A percentile compares a stretch with the other conserved stretches of the same genome.
Conservation (phyloP, 2,888 invertebrate genomes). For the Macaria liturata region DNA sequence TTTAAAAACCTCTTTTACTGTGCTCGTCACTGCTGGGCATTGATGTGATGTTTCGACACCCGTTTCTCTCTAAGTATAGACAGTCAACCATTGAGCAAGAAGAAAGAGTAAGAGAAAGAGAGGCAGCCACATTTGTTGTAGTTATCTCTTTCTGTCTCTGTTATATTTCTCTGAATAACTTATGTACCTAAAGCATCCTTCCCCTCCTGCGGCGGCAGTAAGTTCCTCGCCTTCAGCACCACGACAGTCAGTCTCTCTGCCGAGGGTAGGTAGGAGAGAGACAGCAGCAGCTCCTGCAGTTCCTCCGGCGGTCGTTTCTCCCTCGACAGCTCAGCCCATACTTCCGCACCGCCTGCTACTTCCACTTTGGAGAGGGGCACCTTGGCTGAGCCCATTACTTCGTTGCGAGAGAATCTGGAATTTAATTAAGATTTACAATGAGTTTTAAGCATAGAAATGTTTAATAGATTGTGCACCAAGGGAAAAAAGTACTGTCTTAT, state of each 20-base stretch:
- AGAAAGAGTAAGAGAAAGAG: too few relatives aligned
- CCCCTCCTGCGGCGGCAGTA: slow-evolving; percentile 87
- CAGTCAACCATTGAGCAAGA: too few relatives aligned
- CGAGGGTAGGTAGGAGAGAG: slow-evolving; percentile 93
- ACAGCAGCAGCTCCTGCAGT: slow-evolving; percentile 91
- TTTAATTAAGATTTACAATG: too few relatives aligned
- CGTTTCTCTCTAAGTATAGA: too few relatives aligned
- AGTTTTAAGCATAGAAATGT: too few relatives aligned
- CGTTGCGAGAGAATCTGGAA: slow-evolving; percentile 91
- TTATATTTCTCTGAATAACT: too few relatives aligned
- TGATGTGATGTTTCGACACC: too few relatives aligned
- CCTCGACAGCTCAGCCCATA: slow-evolving; percentile 94
- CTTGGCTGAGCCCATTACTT: slow-evolving; percentile 93
- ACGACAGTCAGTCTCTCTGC: slow-evolving; percentile 93
- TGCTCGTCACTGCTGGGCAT: too few relatives aligned
- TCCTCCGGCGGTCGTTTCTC: slow-evolving; percentile 92
- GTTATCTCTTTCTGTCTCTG: background rate
- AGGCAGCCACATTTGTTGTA: background rate
- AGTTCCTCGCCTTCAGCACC: slow-evolving; percentile 92
- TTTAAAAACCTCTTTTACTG: too few relatives aligned
- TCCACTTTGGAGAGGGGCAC: slow-evolving; percentile 91
- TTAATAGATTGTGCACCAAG: too few relatives aligned
- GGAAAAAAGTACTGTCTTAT: too few relatives aligned
- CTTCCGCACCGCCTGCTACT: slow-evolving; percentile 89
- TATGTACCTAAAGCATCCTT: slow-evolving; percentile 87